Evolutionary conservation across 2,797 vertebrate species (phyloP).

Genomic region (Semotilus atromaculatus): DNA sequence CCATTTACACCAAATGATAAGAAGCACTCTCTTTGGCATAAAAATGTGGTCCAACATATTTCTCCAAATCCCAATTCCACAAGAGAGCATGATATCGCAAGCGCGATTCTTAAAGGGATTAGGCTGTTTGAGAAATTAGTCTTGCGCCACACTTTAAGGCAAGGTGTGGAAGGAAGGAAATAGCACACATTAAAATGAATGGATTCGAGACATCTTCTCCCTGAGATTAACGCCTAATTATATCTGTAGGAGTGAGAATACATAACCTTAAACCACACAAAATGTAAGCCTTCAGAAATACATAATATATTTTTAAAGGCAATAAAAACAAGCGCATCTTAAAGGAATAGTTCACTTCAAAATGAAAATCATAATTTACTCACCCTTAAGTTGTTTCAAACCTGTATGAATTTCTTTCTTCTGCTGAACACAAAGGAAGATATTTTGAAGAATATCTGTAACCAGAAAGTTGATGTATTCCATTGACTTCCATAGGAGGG

Average conservation of each 20-base stretch:
- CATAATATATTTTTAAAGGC: not conserved
- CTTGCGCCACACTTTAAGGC: constrained; percentile 21
- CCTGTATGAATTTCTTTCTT: no score
- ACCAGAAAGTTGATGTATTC: no score
- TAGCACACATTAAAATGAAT: constrained; percentile 20
- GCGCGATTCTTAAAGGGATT: constrained; percentile 3
- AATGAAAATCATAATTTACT: no score
- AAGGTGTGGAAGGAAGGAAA: constrained; percentile 28
- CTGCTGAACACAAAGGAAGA: no score
- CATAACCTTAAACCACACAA: constrained; percentile 20
- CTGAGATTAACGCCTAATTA: constrained; percentile 21
- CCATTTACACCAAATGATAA: constrained; percentile 10
- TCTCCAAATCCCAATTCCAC: constrained; percentile 27
- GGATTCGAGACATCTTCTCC: constrained; percentile 9
- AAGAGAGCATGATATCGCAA: constrained; percentile 22
- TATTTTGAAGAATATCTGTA: no score
- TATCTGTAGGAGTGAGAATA: constrained; percentile 26
- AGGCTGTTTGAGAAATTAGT: constrained; percentile 33
- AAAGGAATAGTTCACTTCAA: no score
- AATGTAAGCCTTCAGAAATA: constrained; percentile 19
- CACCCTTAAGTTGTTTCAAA: no score
- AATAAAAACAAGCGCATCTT: not conserved
- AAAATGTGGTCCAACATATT: constrained; percentile 32
- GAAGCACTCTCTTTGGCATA: constrained; percentile 6
- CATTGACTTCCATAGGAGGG: no score